Evolutionary conservation across 64 coral and sea anemone species (phyloP).

Genomic region (Pocillopora verrucosa): DNA sequence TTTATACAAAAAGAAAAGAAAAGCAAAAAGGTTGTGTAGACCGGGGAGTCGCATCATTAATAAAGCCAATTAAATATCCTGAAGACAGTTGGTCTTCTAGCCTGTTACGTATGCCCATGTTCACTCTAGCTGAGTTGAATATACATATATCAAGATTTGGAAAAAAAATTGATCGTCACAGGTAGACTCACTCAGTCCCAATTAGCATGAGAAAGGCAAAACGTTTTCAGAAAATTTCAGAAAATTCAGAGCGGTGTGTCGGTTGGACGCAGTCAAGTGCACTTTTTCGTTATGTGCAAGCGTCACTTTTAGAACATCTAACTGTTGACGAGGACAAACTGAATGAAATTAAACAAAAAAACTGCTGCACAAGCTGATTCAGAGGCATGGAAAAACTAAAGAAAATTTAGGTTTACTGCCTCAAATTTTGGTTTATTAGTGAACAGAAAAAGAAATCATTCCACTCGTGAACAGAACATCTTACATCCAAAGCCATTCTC

Average conservation of each 20-base stretch:
- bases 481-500: constrained; percentile 45
- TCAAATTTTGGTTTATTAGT: constrained; percentile 71
- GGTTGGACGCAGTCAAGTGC: too few species aligned
- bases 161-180: constrained; percentile 27
- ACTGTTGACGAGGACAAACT: constrained; percentile 42
- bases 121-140: constrained; percentile 60
- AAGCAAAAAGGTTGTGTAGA: background rate
- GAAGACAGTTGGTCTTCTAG: constrained; percentile 30
- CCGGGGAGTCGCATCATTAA: background rate
- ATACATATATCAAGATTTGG: constrained; percentile 34
- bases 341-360: constrained; percentile 64
- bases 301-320: background rate
- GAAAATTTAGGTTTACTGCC: constrained; percentile 65
- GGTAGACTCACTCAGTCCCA: constrained; percentile 35
- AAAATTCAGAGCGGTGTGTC: too few species aligned
- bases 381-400: constrained; percentile 44
- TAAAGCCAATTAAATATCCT: constrained; percentile 22
- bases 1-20: constrained; percentile 53
- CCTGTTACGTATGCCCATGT: too few species aligned
- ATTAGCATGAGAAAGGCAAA: too few species aligned
- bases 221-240: too few species aligned
- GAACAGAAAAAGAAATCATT: constrained; percentile 71
- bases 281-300: too few species aligned
- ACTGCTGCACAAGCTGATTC: constrained; percentile 46
- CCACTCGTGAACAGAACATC: constrained; percentile 15